Percentiles rank a stretch among this genome's conserved stretches.
phyloP scores from a whole-genome alignment of 2,113 vertebrate species.

The Entosphenus tridentatus region DNA sequence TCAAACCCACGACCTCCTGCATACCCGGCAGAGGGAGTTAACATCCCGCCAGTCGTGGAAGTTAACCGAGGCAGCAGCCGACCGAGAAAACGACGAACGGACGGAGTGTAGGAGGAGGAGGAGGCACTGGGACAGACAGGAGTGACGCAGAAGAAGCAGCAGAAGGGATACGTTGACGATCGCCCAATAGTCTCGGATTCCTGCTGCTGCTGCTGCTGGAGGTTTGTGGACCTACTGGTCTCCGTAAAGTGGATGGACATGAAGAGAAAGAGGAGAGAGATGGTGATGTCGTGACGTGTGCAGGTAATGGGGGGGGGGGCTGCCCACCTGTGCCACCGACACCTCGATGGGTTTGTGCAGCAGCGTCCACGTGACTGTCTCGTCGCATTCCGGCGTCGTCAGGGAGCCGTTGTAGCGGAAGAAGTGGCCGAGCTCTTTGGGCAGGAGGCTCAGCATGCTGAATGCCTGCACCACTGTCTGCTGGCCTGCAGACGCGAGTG shows the following conservation, averaged over 20 bases:
- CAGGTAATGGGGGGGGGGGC: rapidly evolving
- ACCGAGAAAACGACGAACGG: too few relatives aligned
- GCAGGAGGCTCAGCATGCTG: conserved; percentile 21
- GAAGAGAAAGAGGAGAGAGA: rapidly evolving
- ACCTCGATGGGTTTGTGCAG: conserved; percentile 43
- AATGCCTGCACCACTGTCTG: not conserved
- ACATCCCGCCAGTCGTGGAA: too few relatives aligned
- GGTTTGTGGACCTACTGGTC: too few relatives aligned
- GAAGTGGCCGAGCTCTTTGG: conserved; percentile 29
- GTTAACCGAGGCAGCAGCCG: too few relatives aligned
- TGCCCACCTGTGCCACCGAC: conserved; percentile 29
- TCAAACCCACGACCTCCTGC: too few relatives aligned
- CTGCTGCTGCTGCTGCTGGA: too few relatives aligned
- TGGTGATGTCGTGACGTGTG: not conserved
- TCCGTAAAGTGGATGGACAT: too few relatives aligned
- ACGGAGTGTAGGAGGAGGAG: not conserved
- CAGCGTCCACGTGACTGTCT: conserved; percentile 48
- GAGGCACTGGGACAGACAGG: not conserved
- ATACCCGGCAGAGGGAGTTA: too few relatives aligned
- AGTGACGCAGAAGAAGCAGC: conserved; percentile 1
- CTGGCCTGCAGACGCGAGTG: not conserved
- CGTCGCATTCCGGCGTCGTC: conserved; percentile 46
- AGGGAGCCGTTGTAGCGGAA: conserved; percentile 48
- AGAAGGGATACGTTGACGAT: not conserved
- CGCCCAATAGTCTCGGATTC: too few relatives aligned